Conservation (phyloP, 2,113 vertebrate genomes). For the Dascyllus trimaculatus region DNA sequence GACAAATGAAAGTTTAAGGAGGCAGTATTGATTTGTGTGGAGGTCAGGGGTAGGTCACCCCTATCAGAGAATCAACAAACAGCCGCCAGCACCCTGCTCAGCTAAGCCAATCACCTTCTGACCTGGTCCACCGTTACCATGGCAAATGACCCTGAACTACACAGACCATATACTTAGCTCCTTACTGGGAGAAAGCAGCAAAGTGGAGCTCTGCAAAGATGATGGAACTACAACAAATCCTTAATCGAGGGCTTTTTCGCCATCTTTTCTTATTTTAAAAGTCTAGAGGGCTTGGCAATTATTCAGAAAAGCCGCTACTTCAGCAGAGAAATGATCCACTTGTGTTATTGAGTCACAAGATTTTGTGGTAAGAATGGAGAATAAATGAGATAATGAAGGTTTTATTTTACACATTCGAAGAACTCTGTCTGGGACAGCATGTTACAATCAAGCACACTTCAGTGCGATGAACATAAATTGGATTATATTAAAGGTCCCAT, state of each 20-base stretch:
- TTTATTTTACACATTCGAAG: no score
- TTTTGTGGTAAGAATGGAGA: no score
- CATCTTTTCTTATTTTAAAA: neutral
- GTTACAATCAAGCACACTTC: no score
- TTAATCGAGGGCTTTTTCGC: slow-evolving; percentile 5
- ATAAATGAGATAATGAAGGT: no score
- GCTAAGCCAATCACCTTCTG: slow-evolving; percentile 79
- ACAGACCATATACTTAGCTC: slow-evolving; percentile 52
- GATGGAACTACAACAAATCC: slow-evolving; percentile 29
- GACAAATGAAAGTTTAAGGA: slow-evolving; percentile 84
- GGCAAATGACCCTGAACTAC: slow-evolving; percentile 76
- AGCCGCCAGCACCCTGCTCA: slow-evolving; percentile 77
- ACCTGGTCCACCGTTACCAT: slow-evolving; percentile 77
- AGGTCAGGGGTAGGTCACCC: slow-evolving; percentile 77
- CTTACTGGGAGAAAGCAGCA: slow-evolving; percentile 44
- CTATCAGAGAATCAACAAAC: slow-evolving; percentile 82
- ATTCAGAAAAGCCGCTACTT: neutral
- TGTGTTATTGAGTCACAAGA: neutral
- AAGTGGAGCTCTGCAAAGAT: slow-evolving; percentile 22
- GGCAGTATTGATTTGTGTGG: slow-evolving; percentile 80
- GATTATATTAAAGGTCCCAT: no score
- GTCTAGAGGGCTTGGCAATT: neutral
- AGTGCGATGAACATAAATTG: no score
- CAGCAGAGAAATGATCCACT: neutral
- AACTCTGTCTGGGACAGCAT: no score